A percentile compares a stretch with the other conserved stretches of the same genome.
Evolutionary conservation across 2,113 vertebrate genomes (phyloP).

Genomic region (Monopterus albus): DNA sequence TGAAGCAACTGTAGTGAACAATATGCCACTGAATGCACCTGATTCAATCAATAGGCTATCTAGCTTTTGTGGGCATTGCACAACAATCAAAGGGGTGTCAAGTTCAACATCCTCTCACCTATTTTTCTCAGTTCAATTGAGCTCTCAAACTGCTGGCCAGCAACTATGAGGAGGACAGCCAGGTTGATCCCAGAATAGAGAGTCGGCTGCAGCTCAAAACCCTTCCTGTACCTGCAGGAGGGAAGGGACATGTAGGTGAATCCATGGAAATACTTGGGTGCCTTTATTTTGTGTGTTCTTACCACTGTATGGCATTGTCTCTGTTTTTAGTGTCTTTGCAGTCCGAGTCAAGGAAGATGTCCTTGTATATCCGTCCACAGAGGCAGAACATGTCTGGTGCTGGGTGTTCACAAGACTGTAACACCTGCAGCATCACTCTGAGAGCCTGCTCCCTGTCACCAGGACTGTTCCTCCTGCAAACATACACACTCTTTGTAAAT

Average conservation of each 20-base stretch:
- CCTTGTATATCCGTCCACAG: constrained; percentile 96
- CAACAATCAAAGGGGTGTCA: not conserved
- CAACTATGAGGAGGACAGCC: constrained; percentile 90
- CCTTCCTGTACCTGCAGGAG: constrained; percentile 90
- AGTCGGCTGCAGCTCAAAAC: constrained; percentile 95
- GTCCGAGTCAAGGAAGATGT: constrained; percentile 94
- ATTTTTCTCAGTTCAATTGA: constrained; percentile 95
- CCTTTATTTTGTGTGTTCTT: constrained; percentile 27
- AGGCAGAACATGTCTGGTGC: constrained; percentile 96
- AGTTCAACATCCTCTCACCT: constrained; percentile 79
- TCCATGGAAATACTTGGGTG: not conserved
- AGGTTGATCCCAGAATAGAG: constrained; percentile 96
- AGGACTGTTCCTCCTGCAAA: constrained; percentile 87
- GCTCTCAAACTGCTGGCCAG: constrained; percentile 95
- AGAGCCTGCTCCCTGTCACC: constrained; percentile 92
- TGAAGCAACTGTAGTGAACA: not conserved
- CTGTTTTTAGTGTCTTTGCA: constrained; percentile 89
- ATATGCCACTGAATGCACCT: too few species aligned
- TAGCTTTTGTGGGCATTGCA: not conserved
- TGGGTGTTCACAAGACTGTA: constrained; percentile 89
- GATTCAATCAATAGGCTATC: too few species aligned
- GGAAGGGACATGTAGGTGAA: not conserved
- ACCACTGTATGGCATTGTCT: constrained; percentile 94
- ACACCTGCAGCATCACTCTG: constrained; percentile 90
- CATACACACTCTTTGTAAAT: not conserved